Base-by-base conservation (phyloP, 1,140 invertebrate genomes). In the Cydia splendana region DNA sequence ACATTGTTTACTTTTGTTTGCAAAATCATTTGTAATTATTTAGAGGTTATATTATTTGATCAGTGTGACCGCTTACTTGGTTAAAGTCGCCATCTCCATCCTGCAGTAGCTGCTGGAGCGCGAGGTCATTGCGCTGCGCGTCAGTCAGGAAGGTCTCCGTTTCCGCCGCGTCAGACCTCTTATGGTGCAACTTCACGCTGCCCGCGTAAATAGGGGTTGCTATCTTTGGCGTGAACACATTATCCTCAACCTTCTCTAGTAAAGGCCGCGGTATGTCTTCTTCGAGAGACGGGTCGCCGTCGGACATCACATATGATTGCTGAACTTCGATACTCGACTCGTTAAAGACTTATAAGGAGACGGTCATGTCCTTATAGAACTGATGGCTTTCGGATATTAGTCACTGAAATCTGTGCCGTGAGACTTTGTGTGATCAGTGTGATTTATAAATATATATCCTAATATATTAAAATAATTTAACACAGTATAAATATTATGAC, bases 201-300 rank as follows among this genome's bases (percentile, higher is more conserved):
- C 90, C 91, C 24, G 88, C 81, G 76, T 85, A 93, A 77, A 93
- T 88, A 34, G 89, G 89, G 57, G 90, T 91, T 4, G 87, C 80
- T 88, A 92, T 87, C 84, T 90, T 92, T 28, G 89, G 88, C 45
- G 87, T 90, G 82, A 89, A 93, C 51, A 91, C 91, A 92, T 92
- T 89, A 75, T 91, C 91, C 78, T 91, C 90, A 13, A 81, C 75
- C 75, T 79, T 86, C 65, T 88, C 87, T n/a, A 91, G 79, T 73
- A 90, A 81, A 73, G 91, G 89, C 79, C 88, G 88, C 10, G 92
- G 92, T 73, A 91, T 84, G 80, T 90, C 91, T 85, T 94, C 93
- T 85, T 94, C 93, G 57, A 94, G 87, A 74, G 93, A 94, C 82
- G 93, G 93, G 77, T 92, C 91, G 30, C 92, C 93, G 87, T 93